Conservation (phyloP, 2,113 vertebrate genomes). For the Hydrolagus affinis region DNA sequence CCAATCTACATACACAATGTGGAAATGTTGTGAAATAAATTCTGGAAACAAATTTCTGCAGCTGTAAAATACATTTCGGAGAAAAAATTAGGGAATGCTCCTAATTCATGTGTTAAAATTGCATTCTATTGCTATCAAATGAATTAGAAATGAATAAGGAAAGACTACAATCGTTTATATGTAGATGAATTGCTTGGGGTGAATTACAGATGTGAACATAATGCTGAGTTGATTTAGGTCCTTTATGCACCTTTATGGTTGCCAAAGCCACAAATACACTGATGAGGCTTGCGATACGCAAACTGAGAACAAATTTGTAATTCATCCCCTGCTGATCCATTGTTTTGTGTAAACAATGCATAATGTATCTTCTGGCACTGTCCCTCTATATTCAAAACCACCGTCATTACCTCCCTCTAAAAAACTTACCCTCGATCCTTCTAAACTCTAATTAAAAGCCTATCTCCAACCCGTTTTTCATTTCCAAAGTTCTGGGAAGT, state of each 20-base stretch:
- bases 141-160: background rate
- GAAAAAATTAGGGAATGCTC: background rate
- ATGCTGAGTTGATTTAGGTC: background rate
- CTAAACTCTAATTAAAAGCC: no score
- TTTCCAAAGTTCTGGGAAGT: no score
- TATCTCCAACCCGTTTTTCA: no score
- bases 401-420: no score
- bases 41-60: background rate
- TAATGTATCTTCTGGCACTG: no score
- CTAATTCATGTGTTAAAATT: background rate
- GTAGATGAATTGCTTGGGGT: background rate
- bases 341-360: no score
- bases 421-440: no score
- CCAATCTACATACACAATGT: background rate
- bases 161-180: background rate
- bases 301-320: no score
- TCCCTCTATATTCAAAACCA: no score
- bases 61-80: background rate
- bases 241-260: background rate
- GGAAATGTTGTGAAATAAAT: background rate
- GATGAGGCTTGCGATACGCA: background rate
- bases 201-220: background rate
- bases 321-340: no score
- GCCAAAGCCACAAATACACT: background rate
- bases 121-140: background rate